These are phyloP conservation scores for Pelodytes ibericus DNA, from an alignment of 2,797 vertebrate species.

Conservation along the genomic window DNA sequence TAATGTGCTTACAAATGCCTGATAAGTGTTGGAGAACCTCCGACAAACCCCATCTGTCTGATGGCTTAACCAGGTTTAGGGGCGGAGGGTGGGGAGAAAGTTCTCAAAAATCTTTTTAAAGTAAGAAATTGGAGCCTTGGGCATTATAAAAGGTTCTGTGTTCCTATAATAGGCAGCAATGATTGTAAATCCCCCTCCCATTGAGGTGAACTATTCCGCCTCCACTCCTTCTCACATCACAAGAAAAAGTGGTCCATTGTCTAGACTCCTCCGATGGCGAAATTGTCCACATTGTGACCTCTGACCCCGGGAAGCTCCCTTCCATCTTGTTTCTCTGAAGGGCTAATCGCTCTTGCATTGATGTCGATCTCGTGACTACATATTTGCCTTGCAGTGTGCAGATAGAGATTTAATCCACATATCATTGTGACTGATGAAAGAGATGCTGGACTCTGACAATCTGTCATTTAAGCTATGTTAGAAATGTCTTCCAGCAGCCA, in stretches of 20 bases:
- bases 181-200: no score
- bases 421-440: slow-evolving; percentile 67
- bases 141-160: no score
- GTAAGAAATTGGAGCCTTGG: no score
- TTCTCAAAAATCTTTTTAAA: no score
- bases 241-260: not conserved
- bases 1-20: no score
- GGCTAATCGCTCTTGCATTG: slow-evolving; percentile 64
- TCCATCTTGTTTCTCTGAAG: slow-evolving; percentile 70
- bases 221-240: not conserved
- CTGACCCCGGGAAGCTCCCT: slow-evolving; percentile 67
- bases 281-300: slow-evolving; percentile 48
- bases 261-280: slow-evolving; percentile 25
- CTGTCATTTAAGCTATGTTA: slow-evolving; percentile 52
- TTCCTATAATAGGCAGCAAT: no score
- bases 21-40: no score
- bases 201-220: not conserved
- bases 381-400: slow-evolving; percentile 64
- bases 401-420: slow-evolving; percentile 65
- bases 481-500: slow-evolving; percentile 11
- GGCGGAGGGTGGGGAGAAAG: no score
- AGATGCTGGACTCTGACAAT: slow-evolving; percentile 62
- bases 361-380: slow-evolving; percentile 68
- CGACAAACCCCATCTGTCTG: no score
- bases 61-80: no score